phyloP scores from a whole-genome alignment of 2,113 vertebrate species.

The Microcebus jonahi region DNA sequence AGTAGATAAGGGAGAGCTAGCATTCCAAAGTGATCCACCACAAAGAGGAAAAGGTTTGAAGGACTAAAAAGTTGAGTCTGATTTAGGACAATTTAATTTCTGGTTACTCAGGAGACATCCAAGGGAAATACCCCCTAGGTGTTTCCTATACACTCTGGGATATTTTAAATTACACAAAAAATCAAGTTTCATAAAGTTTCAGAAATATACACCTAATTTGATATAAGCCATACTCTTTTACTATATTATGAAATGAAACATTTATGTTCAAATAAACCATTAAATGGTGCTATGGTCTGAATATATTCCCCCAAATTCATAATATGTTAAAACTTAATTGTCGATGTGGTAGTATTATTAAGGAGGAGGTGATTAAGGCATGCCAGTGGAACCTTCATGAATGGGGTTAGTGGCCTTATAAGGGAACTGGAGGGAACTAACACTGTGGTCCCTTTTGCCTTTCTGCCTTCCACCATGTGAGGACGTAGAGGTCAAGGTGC shows the following conservation, averaged over 20 bases:
- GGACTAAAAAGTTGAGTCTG: neutral
- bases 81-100: slow-evolving; percentile 22
- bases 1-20: neutral
- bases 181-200: neutral
- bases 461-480: neutral
- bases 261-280: slow-evolving; percentile 39
- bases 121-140: neutral
- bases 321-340: neutral
- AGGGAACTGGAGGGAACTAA: neutral
- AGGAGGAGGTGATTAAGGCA: neutral
- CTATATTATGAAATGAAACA: neutral
- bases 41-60: neutral
- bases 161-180: slow-evolving; percentile 33
- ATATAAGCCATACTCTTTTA: neutral
- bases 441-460: neutral
- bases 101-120: neutral
- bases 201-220: slow-evolving; percentile 36
- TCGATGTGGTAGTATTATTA: neutral
- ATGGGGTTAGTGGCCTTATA: neutral
- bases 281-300: neutral
- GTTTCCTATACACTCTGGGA: neutral
- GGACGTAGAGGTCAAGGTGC: neutral
- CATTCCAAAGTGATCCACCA: neutral
- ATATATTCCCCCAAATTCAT: neutral
- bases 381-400: neutral